These are phyloP conservation scores for Episyrphus balteatus DNA, from an alignment of 1,140 invertebrate species.

Conservation along the genomic window DNA sequence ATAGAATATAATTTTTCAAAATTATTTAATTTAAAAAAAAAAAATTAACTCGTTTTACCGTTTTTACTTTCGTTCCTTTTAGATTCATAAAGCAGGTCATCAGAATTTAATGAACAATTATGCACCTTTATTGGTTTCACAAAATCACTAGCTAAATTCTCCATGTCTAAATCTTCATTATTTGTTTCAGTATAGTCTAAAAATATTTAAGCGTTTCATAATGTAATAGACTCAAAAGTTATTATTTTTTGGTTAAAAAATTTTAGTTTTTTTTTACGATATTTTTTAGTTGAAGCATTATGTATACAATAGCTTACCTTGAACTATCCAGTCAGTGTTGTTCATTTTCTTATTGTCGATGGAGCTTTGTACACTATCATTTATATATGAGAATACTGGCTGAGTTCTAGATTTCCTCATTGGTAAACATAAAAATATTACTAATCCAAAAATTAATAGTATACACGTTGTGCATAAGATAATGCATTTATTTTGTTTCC, in stretches of 20 bases:
- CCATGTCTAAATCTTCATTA: constrained; percentile 13
- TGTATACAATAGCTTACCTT: neutral
- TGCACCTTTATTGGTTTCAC: constrained; percentile 26
- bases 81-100: constrained; percentile 33
- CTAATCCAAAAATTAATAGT: constrained; percentile 8
- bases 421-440: constrained; percentile 1
- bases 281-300: neutral
- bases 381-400: constrained; percentile 2
- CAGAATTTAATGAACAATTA: constrained; percentile 26
- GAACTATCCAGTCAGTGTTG: neutral
- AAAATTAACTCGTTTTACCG: neutral
- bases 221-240: neutral
- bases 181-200: constrained; percentile 12
- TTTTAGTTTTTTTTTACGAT: neutral
- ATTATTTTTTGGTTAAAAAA: neutral
- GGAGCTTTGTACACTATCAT: neutral
- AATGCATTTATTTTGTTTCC: constrained; percentile 15
- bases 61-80: constrained; percentile 16
- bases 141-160: constrained; percentile 17
- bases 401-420: neutral
- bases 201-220: constrained; percentile 3
- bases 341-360: neutral
- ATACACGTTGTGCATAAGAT: constrained; percentile 6
- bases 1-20: neutral
- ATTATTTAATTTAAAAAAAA: neutral